phyloP scores from a whole-genome alignment of 2,113 vertebrate species.

The Xenotilapia leptura region DNA sequence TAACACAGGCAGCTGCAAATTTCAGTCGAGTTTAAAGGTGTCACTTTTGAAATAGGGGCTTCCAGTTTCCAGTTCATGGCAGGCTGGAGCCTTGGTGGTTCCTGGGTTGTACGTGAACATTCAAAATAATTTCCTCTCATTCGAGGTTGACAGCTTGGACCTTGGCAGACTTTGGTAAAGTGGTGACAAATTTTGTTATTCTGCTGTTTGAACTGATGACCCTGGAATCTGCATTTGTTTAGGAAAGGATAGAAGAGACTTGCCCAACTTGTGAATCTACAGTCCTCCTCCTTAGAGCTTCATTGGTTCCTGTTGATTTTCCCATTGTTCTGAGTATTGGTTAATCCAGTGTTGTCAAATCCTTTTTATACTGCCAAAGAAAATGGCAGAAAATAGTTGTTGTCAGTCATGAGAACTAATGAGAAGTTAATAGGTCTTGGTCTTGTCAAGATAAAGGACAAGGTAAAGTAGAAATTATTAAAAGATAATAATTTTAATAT shows the following conservation, averaged over 20 bases:
- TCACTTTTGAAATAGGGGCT: neutral
- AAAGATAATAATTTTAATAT: neutral
- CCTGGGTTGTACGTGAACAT: neutral
- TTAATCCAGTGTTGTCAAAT: neutral
- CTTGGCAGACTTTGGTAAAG: neutral
- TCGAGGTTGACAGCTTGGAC: neutral
- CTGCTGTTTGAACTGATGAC: neutral
- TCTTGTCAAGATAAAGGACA: neutral
- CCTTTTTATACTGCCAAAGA: neutral
- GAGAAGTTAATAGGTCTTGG: neutral
- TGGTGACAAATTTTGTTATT: neutral
- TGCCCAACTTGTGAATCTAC: neutral
- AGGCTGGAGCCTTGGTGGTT: neutral
- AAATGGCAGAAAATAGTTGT: neutral
- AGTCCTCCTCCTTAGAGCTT: neutral
- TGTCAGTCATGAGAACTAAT: neutral
- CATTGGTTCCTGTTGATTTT: neutral
- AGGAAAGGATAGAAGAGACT: neutral
- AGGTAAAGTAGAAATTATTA: neutral
- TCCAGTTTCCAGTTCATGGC: neutral
- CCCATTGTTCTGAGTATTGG: neutral
- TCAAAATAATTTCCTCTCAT: neutral
- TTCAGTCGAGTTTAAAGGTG: neutral
- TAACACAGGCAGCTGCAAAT: neutral
- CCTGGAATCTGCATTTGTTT: neutral